A percentile compares a stretch with the other conserved stretches of the same genome.
Evolutionary conservation across 1,140 invertebrate species (phyloP).

Genomic region (Heliconius congener): DNA sequence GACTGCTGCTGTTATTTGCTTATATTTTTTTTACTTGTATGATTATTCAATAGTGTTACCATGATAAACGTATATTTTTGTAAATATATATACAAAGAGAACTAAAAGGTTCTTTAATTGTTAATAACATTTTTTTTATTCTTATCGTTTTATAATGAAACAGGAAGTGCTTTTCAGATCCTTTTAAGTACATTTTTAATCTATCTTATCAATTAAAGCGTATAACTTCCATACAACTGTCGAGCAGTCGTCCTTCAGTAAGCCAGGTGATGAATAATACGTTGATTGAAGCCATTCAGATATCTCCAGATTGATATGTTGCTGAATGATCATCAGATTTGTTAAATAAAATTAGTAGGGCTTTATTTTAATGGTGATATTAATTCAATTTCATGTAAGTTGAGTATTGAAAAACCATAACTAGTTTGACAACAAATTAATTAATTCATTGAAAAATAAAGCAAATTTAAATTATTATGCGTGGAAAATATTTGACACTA

Average conservation of each 20-base stretch:
- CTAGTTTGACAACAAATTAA: background rate
- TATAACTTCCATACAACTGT: constrained; percentile 18
- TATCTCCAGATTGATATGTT: background rate
- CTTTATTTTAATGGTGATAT: background rate
- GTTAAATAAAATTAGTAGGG: background rate
- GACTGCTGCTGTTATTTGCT: no score
- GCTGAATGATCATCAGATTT: background rate
- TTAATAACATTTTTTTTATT: background rate
- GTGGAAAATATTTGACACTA: background rate
- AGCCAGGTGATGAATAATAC: constrained; percentile 29
- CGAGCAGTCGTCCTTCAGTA: constrained; percentile 16
- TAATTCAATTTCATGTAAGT: background rate
- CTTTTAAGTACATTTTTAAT: constrained; percentile 4
- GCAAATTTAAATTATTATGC: background rate
- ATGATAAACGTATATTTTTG: no score
- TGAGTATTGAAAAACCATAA: background rate
- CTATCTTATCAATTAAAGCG: constrained; percentile 2
- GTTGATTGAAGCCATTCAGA: constrained; percentile 19
- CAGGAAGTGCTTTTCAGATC: constrained; percentile 2
- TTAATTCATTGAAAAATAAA: background rate
- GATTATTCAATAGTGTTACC: no score
- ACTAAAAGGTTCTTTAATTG: background rate
- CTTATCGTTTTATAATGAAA: background rate
- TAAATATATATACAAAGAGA: no score
- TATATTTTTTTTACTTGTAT: no score